A percentile compares a stretch with the other conserved stretches of the same genome.
Conservation (phyloP, 2,113 vertebrate genomes). For the Albula goreensis region DNA sequence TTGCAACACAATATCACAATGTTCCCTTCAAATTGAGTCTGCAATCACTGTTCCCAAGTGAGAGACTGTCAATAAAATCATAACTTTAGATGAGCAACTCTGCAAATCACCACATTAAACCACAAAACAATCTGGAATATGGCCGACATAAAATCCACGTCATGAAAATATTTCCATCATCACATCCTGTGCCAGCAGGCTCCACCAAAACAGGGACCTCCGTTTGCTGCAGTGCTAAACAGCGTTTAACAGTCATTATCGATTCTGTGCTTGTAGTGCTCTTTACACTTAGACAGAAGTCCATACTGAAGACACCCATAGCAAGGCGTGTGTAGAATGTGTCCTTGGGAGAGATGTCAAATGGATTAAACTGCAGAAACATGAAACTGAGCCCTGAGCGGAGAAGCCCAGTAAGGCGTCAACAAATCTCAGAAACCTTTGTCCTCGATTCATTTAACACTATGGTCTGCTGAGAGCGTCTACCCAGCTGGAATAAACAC, state of each 20-base stretch:
- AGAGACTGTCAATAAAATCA: neutral
- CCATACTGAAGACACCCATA: neutral
- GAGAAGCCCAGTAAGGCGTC: neutral
- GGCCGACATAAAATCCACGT: too few relatives aligned
- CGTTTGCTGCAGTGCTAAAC: neutral
- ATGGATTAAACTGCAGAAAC: neutral
- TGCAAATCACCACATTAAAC: neutral
- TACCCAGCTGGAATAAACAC: neutral
- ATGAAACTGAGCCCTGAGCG: neutral
- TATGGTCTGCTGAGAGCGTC: neutral
- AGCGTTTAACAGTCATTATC: neutral
- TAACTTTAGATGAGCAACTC: neutral
- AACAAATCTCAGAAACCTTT: neutral
- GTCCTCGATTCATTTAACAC: neutral
- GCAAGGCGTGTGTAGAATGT: neutral
- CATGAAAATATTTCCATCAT: neutral
- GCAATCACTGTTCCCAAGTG: neutral
- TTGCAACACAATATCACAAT: neutral
- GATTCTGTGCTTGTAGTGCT: neutral
- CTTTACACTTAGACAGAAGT: neutral
- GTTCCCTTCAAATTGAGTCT: neutral
- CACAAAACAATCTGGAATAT: neutral
- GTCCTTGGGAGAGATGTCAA: neutral
- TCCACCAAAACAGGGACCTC: neutral
- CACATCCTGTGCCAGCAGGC: neutral